Evolutionary conservation across 2,888 invertebrate species (phyloP).

Genomic region (Dolichopus griseipennis): DNA sequence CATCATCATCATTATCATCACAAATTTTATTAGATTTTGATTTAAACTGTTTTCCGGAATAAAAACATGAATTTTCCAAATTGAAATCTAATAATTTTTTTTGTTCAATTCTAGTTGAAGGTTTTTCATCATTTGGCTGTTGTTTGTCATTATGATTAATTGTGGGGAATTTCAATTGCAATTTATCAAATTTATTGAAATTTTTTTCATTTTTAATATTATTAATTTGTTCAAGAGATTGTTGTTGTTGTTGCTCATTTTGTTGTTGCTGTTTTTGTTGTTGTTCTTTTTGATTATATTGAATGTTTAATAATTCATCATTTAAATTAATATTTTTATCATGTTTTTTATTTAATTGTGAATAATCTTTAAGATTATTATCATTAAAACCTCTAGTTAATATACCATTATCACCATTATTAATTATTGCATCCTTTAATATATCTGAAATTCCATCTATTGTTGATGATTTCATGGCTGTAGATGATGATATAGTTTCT

Average conservation of each 20-base stretch:
- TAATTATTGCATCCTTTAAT: not conserved
- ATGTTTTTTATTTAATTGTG: not conserved
- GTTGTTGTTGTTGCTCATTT: not conserved
- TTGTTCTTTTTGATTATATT: not conserved
- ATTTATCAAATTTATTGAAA: not conserved
- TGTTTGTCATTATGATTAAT: not conserved
- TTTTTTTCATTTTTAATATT: not conserved
- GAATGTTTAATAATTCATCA: not conserved
- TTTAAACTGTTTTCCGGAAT: not conserved
- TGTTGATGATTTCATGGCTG: not conserved
- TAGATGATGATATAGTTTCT: too few relatives aligned
- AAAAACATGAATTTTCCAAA: not conserved
- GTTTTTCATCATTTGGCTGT: not conserved
- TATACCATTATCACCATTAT: conserved; percentile 4
- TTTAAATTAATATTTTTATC: not conserved
- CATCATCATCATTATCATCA: not conserved
- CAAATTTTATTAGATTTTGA: too few relatives aligned
- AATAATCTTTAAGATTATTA: not conserved
- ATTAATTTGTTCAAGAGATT: not conserved
- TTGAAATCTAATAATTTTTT: not conserved
- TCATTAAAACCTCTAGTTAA: not conserved
- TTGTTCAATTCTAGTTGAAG: not conserved
- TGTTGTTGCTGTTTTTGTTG: not conserved
- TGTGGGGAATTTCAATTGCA: not conserved
- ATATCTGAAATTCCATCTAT: conserved; percentile 7